Evolutionary conservation across 2,888 invertebrate species (phyloP).

Genomic region (Tachina lurida): DNA sequence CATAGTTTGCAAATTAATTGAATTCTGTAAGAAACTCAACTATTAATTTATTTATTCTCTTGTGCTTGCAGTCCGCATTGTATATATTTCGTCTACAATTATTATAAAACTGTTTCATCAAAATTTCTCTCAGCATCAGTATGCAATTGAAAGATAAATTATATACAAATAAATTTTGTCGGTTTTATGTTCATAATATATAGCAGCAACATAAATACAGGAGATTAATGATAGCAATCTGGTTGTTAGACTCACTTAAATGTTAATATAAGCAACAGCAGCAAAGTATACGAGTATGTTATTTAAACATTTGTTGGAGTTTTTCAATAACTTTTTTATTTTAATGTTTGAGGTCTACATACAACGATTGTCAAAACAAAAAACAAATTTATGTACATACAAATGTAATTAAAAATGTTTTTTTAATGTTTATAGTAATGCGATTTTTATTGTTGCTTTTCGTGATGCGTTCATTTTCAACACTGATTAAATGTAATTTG

Average conservation of each 20-base stretch:
- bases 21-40: not conserved
- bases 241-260: conserved; percentile 12
- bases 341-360: not conserved
- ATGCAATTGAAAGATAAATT: conserved; percentile 6
- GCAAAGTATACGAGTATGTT: not conserved
- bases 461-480: conserved; percentile 16
- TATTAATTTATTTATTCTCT: not conserved
- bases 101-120: not conserved
- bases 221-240: conserved; percentile 5
- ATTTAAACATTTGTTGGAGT: not conserved
- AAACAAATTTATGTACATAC: not conserved
- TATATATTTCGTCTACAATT: not conserved
- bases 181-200: not conserved
- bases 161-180: conserved; percentile 9
- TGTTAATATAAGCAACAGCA: not conserved
- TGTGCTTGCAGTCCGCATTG: not conserved
- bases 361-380: not conserved
- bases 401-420: conserved; percentile 33
- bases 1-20: not conserved
- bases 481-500: conserved; percentile 30
- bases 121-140: not conserved
- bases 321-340: not conserved
- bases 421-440: conserved; percentile 16
- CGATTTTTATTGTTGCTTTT: not conserved
- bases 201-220: not conserved